Conservation (phyloP, 1,140 invertebrate genomes). For the Helicorthomorpha holstii region DNA sequence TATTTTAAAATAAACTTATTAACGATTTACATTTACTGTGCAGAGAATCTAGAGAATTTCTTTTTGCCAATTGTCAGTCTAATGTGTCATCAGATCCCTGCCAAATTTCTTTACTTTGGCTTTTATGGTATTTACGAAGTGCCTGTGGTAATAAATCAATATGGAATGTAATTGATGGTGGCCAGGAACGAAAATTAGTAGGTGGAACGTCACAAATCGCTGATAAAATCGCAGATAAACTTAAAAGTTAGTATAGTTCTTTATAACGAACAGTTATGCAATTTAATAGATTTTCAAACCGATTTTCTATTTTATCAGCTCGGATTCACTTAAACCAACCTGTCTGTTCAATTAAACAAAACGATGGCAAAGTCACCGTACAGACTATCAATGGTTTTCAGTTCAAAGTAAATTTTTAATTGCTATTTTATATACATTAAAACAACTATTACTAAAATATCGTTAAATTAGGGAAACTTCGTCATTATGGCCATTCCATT, state of each 20-base stretch:
- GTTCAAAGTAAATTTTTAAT: slow-evolving; percentile 15
- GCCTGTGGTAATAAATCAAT: slow-evolving; percentile 21
- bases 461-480: slow-evolving; percentile 20
- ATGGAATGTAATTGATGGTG: slow-evolving; percentile 22
- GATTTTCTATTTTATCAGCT: too few relatives aligned
- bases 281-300: too few relatives aligned
- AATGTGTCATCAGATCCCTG: slow-evolving; percentile 22
- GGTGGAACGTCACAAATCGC: slow-evolving; percentile 27
- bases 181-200: slow-evolving; percentile 25
- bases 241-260: slow-evolving; percentile 16
- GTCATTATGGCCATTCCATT: slow-evolving; percentile 23
- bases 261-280: too few relatives aligned
- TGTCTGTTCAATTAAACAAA: slow-evolving; percentile 13
- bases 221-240: slow-evolving; percentile 18
- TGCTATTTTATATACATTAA: too few relatives aligned
- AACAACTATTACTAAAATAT: too few relatives aligned
- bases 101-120: slow-evolving; percentile 25
- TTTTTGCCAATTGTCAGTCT: slow-evolving; percentile 7
- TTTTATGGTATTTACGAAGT: slow-evolving; percentile 24
- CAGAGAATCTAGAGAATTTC: slow-evolving; percentile 9
- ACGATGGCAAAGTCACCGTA: slow-evolving; percentile 11
- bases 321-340: slow-evolving; percentile 1
- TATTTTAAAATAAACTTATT: slow-evolving; percentile 3
- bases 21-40: neutral
- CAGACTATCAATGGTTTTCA: slow-evolving; percentile 13